These are phyloP conservation scores for Aphaenogaster floridana DNA, from an alignment of 1,140 invertebrate genomes.

Conservation along the genomic window DNA sequence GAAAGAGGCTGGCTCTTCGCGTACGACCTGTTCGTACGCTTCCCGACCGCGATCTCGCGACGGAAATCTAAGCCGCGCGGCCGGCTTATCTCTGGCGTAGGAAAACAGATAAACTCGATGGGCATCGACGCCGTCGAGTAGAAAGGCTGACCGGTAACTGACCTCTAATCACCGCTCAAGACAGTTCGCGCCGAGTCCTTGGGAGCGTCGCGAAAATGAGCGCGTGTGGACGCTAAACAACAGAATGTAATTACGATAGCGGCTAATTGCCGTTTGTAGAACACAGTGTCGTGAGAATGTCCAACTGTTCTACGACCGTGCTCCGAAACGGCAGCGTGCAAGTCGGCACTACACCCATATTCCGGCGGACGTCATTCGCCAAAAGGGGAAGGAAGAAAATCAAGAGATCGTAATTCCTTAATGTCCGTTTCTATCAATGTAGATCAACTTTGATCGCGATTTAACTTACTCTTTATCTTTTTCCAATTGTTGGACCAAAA, in stretches of 20 bases:
- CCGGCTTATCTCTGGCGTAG: neutral
- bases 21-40: neutral
- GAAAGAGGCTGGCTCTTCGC: neutral
- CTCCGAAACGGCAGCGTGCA: neutral
- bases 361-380: neutral
- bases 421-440: no score
- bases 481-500: no score
- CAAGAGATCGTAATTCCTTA: neutral
- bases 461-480: no score
- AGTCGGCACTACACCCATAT: neutral
- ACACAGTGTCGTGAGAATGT: conserved; percentile 41
- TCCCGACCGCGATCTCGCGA: conserved; percentile 1
- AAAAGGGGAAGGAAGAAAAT: neutral
- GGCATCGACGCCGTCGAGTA: neutral
- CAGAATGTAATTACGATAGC: conserved; percentile 19
- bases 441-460: no score
- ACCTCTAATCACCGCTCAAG: conserved; percentile 37
- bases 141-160: conserved; percentile 49
- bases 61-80: neutral
- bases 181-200: conserved; percentile 35
- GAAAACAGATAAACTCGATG: neutral
- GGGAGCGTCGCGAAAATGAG: conserved; percentile 7
- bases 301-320: neutral
- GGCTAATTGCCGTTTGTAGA: conserved; percentile 28
- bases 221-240: neutral